Evolutionary conservation across 2,888 invertebrate genomes (phyloP).

Genomic region (Drosophila nigricruria): DNA sequence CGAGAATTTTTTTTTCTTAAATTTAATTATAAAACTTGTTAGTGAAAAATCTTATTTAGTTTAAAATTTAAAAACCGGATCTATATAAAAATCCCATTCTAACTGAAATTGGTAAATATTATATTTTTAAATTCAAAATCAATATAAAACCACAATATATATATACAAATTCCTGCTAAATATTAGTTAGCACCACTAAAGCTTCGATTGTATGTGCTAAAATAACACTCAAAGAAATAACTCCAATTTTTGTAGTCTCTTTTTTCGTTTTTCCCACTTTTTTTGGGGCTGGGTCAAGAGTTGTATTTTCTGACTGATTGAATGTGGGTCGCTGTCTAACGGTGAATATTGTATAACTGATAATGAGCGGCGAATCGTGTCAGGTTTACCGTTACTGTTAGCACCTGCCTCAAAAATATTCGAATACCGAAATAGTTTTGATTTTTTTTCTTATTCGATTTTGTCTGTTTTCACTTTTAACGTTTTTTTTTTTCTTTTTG

Average conservation of each 20-base stretch:
- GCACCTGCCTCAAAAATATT: constrained; percentile 61
- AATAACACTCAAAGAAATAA: not conserved
- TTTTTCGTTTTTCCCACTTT: not conserved
- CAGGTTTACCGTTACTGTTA: constrained; percentile 73
- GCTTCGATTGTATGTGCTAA: constrained; percentile 6
- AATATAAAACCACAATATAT: not conserved
- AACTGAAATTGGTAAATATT: not conserved
- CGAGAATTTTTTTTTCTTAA: too few relatives aligned
- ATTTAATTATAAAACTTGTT: too few relatives aligned
- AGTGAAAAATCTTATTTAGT: too few relatives aligned
- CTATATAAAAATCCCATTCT: not conserved
- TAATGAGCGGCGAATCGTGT: constrained; percentile 58
- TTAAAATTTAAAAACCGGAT: not conserved
- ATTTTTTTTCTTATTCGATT: constrained; percentile 16
- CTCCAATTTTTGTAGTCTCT: constrained; percentile 1
- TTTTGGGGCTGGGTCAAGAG: constrained; percentile 24
- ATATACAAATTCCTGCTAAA: constrained; percentile 4
- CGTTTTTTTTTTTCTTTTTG: constrained; percentile 23
- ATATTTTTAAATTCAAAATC: not conserved
- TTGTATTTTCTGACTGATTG: constrained; percentile 14
- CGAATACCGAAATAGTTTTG: constrained; percentile 34
- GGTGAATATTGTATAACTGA: constrained; percentile 69
- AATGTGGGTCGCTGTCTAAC: constrained; percentile 58
- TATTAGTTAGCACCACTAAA: constrained; percentile 1
- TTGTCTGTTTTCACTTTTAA: constrained; percentile 69